Conservation (phyloP, 1,140 invertebrate genomes). For the Dinoponera quadriceps region DNA sequence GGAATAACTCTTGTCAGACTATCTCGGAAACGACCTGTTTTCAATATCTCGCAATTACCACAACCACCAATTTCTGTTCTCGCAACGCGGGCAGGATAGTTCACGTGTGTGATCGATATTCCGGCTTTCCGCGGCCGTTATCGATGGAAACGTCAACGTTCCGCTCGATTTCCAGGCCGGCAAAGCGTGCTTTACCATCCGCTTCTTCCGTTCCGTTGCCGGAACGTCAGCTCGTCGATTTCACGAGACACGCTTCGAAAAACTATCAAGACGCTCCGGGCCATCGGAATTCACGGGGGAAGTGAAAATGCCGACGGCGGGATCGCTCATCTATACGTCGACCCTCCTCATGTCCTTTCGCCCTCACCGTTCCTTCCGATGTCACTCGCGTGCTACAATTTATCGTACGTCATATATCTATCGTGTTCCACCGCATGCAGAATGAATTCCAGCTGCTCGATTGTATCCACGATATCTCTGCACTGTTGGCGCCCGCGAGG, state of each 20-base stretch:
- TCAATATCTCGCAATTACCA: slow-evolving; percentile 59
- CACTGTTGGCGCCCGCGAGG: slow-evolving; percentile 52
- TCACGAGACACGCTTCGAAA: too few species aligned
- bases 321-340: background rate
- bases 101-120: slow-evolving; percentile 5
- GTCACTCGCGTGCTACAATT: slow-evolving; percentile 45
- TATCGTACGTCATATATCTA: slow-evolving; percentile 52
- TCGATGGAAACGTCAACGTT: slow-evolving; percentile 25
- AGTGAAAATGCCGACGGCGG: too few species aligned
- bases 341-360: background rate
- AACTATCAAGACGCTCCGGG: too few species aligned
- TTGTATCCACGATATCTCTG: slow-evolving; percentile 64
- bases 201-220: too few species aligned
- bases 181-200: too few species aligned
- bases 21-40: slow-evolving; percentile 41
- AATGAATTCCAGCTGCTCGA: slow-evolving; percentile 67
- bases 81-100: background rate
- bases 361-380: background rate
- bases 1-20: slow-evolving; percentile 37
- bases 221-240: too few species aligned
- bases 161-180: background rate
- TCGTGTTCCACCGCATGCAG: slow-evolving; percentile 19
- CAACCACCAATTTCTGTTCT: slow-evolving; percentile 43
- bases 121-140: slow-evolving; percentile 19
- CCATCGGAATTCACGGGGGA: too few species aligned